phyloP scores from a whole-genome alignment of 1,140 invertebrate genomes.

The Globodera ellingtonae region DNA sequence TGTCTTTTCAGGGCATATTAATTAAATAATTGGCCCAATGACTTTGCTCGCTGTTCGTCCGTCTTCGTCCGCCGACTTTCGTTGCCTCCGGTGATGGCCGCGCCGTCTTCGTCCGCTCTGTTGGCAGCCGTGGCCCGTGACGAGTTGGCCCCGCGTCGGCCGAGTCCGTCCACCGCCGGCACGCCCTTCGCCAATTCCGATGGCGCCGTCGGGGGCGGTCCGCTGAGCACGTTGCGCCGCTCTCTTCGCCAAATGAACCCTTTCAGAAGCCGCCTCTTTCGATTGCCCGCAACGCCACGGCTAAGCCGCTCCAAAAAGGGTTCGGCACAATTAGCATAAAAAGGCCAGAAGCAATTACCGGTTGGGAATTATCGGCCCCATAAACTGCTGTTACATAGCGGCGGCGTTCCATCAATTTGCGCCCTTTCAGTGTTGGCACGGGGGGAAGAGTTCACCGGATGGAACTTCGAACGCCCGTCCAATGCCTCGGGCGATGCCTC shows the following conservation, averaged over 20 bases:
- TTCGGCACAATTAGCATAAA: constrained; percentile 14
- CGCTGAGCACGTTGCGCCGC: constrained; percentile 41
- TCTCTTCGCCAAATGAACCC: constrained; percentile 63
- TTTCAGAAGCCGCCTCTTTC: constrained; percentile 54
- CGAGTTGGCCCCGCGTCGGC: not conserved
- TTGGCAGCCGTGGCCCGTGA: not conserved
- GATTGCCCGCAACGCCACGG: constrained; percentile 55
- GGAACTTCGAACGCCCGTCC: constrained; percentile 57
- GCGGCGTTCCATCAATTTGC: constrained; percentile 6
- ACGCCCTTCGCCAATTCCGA: not conserved
- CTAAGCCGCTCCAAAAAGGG: constrained; percentile 53
- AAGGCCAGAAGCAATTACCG: not conserved
- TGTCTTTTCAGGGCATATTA: not conserved
- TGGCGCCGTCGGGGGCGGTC: constrained; percentile 4
- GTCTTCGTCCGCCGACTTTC: not conserved
- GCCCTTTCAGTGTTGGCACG: constrained; percentile 44
- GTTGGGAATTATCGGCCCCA: not conserved
- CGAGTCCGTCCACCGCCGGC: not conserved
- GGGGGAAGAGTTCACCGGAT: constrained; percentile 54
- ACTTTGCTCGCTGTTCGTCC: not conserved
- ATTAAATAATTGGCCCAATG: not conserved
- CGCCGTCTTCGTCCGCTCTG: not conserved
- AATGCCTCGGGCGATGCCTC: not conserved
- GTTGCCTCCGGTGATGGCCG: not conserved
- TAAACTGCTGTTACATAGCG: no score